phyloP scores from a whole-genome alignment of 2,888 invertebrate genomes.

The Tricholauxania praeusta region DNA sequence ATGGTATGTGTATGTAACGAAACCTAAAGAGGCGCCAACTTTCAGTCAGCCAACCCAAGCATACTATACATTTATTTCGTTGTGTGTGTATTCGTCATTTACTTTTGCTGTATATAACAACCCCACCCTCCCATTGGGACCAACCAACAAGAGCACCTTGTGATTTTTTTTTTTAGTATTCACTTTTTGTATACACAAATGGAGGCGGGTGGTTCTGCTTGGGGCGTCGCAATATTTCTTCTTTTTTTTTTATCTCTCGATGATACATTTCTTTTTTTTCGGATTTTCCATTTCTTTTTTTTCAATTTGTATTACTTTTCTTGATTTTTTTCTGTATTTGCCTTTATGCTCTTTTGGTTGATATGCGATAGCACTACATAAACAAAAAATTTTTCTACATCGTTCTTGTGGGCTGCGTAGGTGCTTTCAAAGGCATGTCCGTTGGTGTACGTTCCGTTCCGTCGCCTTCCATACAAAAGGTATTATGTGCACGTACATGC shows the following conservation, averaged over 20 bases:
- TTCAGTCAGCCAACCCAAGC: slow-evolving; percentile 27
- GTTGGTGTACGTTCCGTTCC: neutral
- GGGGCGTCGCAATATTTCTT: slow-evolving; percentile 47
- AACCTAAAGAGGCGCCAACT: slow-evolving; percentile 36
- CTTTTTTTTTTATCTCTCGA: slow-evolving; percentile 12
- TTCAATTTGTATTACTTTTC: neutral
- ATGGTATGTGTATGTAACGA: slow-evolving; percentile 20
- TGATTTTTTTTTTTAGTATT: slow-evolving; percentile 31
- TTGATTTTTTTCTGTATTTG: slow-evolving; percentile 11
- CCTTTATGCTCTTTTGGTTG: neutral
- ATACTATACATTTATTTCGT: slow-evolving; percentile 7
- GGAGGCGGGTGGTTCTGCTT: slow-evolving; percentile 28
- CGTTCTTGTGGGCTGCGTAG: slow-evolving; percentile 7
- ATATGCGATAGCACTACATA: too few species aligned
- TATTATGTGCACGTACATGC: too few species aligned
- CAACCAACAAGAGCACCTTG: slow-evolving; percentile 29
- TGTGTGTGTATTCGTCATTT: slow-evolving; percentile 11
- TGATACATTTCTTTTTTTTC: slow-evolving; percentile 30
- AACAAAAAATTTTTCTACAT: neutral
- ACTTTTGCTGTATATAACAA: slow-evolving; percentile 19
- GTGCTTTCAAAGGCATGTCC: slow-evolving; percentile 24
- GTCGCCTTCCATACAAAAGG: too few species aligned
- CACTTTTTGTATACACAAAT: slow-evolving; percentile 35
- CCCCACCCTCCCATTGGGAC: slow-evolving; percentile 30
- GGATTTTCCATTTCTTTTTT: slow-evolving; percentile 31